Conservation (phyloP, 2,888 invertebrate genomes). For the Hetaerina titia region DNA sequence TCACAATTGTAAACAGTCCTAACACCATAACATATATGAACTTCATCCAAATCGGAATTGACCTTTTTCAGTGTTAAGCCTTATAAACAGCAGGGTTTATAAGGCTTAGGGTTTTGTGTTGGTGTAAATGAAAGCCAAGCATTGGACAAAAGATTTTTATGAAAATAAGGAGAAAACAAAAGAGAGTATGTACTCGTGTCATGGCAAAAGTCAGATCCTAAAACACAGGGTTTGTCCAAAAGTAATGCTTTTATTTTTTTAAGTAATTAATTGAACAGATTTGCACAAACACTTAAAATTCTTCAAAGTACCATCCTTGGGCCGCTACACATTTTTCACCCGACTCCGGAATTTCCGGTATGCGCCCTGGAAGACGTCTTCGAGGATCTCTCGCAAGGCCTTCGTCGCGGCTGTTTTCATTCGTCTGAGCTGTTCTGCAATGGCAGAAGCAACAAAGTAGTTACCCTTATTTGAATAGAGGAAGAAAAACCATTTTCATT, state of each 20-base stretch:
- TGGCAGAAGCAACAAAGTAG: conserved; percentile 82
- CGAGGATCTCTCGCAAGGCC: too few relatives aligned
- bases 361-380: too few relatives aligned
- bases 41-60: too few relatives aligned
- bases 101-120: conserved; percentile 79
- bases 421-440: conserved; percentile 80
- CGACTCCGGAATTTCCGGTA: too few relatives aligned
- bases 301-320: too few relatives aligned
- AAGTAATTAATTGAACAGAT: too few relatives aligned
- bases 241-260: too few relatives aligned
- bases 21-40: too few relatives aligned
- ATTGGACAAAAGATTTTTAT: neutral
- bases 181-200: neutral
- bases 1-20: too few relatives aligned
- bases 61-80: too few relatives aligned
- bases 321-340: too few relatives aligned
- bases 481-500: neutral
- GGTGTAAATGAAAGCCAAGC: neutral
- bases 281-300: too few relatives aligned
- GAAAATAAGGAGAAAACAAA: neutral
- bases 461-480: conserved; percentile 75
- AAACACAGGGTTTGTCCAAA: conserved; percentile 83
- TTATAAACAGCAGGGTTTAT: conserved; percentile 74
- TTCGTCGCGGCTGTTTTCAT: conserved; percentile 83
- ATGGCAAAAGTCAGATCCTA: neutral